Base-by-base conservation (phyloP, 1,140 invertebrate species). In the Anoplophora glabripennis region DNA sequence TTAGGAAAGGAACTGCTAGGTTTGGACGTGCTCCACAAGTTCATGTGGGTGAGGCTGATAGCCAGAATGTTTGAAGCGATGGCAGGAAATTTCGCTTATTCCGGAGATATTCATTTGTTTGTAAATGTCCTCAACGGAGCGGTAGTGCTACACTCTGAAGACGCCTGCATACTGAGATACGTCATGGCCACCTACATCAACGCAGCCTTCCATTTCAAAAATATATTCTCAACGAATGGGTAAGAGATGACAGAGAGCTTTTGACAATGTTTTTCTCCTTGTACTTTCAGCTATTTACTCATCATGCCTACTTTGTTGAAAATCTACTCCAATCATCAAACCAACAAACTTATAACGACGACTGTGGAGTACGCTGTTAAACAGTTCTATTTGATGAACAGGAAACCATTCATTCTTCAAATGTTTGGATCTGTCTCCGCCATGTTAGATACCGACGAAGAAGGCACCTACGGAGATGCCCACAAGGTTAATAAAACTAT, bases 391-490 rank as follows among this genome's bases (percentile, higher is more conserved):
- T 83, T 99, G 45, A 86, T 99, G 75, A 98, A 99, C 72, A 83
- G 97, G 55, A 99, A 99, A 74, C 96, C 97, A 1, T 99, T 99
- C 71, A 94, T 99, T 61, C 80, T 99, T 15, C 93, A 99, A 84
- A 96, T 99, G 94, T 99, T 99, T 80, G 97, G 97, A 5, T 96
- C 93, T 44, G 90, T 98, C 2, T 97, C 97, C 0, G 90, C 95
- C 1, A 93, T 99, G 68, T 80, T 99, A 33, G 96, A 99, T 73
- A 93, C 91, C 1, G 95, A 99, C 73, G 89, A 91, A 70, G 86
- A 87, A 56, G 87, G 87, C 45, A 84, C 87, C 4, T 90, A 88
- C 72, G 92, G 92, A 3, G 92, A 96, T 77, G 92, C 91, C 12
- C 93, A 92, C 70, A 96, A 96, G 78, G 91, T 91, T 73, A 21